phyloP scores from a whole-genome alignment of 2,888 invertebrate genomes.

The Cylindroiulus punctatus region DNA sequence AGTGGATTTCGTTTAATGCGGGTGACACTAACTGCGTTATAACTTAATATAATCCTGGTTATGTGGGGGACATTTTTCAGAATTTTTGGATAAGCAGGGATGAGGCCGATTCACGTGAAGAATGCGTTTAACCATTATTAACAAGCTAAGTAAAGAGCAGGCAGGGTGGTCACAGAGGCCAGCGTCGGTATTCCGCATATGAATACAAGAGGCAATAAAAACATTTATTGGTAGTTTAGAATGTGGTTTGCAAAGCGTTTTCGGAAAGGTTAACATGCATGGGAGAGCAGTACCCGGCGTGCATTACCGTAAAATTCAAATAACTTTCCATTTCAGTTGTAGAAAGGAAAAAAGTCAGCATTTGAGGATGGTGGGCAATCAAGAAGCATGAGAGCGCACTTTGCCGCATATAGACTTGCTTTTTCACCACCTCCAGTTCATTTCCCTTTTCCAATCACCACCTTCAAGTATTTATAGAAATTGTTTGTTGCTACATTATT shows the following conservation, averaged over 20 bases:
- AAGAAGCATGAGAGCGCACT: no score
- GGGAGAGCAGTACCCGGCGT: background rate
- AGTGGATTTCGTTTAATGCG: background rate
- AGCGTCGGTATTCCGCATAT: background rate
- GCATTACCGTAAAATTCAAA: background rate
- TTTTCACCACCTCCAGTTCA: no score
- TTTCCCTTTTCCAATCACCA: no score
- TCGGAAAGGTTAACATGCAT: background rate
- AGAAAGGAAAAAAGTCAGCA: background rate
- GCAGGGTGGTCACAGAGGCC: conserved; percentile 15
- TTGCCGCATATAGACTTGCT: no score
- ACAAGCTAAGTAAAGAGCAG: background rate
- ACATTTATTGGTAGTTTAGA: conserved; percentile 1
- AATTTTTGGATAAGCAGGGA: background rate
- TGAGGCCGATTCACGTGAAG: background rate
- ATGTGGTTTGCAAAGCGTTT: conserved; percentile 7
- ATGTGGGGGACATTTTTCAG: background rate
- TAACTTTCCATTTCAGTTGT: background rate
- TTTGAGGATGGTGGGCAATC: background rate
- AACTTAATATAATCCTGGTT: conserved; percentile 7
- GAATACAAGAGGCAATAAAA: background rate
- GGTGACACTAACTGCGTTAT: conserved; percentile 9
- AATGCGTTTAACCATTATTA: background rate
- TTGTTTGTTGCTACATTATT: no score
- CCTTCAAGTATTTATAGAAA: no score